Percentiles rank a stretch among this genome's conserved stretches.
Evolutionary conservation across 2,888 invertebrate species (phyloP).

Genomic region (Patella depressa): DNA sequence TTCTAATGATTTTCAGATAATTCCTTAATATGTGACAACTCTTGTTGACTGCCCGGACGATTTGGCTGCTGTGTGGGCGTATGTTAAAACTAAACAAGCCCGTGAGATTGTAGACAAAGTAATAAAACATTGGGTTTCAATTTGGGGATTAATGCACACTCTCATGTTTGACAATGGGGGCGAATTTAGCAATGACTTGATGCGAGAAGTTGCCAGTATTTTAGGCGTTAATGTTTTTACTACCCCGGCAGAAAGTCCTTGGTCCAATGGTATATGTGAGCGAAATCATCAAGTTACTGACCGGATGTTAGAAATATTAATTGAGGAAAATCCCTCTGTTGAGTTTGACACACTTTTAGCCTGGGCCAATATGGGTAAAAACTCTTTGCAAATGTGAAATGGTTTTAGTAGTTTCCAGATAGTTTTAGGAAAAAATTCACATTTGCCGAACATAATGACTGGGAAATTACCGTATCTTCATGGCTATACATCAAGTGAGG

Average conservation of each 20-base stretch:
- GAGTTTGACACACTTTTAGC: conserved; percentile 8
- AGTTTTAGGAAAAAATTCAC: conserved; percentile 5
- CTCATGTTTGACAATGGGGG: too few relatives aligned
- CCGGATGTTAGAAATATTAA: conserved; percentile 19
- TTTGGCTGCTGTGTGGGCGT: too few relatives aligned
- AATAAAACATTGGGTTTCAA: too few relatives aligned
- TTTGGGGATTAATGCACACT: too few relatives aligned
- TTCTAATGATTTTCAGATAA: too few relatives aligned
- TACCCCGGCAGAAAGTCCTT: conserved; percentile 28
- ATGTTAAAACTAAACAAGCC: too few relatives aligned
- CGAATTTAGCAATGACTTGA: conserved; percentile 25
- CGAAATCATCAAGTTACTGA: conserved; percentile 15
- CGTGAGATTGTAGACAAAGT: too few relatives aligned
- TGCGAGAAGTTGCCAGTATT: conserved; percentile 27
- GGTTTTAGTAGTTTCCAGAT: conserved; percentile 12
- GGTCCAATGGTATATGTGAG: conserved; percentile 6
- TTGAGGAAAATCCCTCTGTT: neutral
- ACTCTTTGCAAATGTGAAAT: conserved; percentile 11
- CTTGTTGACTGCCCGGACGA: too few relatives aligned
- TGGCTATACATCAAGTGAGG: neutral
- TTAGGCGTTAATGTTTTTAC: conserved; percentile 27
- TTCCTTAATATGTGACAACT: too few relatives aligned
- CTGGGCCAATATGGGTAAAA: conserved; percentile 27
- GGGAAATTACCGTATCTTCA: neutral
- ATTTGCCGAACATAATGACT: neutral